Conservation (phyloP, 2,797 vertebrate genomes). For the Mormyrus proboscirostris region DNA sequence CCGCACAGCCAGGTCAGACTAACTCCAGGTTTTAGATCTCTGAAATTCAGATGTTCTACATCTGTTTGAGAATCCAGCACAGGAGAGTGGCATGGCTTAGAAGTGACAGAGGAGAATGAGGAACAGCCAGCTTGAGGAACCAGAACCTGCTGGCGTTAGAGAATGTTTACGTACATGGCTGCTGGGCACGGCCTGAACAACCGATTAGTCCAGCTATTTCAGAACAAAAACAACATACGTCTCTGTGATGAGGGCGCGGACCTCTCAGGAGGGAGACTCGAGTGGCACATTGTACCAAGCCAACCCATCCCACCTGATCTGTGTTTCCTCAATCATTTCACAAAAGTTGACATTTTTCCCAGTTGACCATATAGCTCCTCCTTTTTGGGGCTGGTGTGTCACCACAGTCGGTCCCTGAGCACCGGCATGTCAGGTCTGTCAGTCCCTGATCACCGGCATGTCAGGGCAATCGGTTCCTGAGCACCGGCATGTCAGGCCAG, state of each 20-base stretch:
- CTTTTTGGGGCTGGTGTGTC: neutral
- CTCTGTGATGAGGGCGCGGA: neutral
- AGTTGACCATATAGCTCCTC: neutral
- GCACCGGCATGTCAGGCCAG: neutral
- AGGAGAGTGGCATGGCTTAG: neutral
- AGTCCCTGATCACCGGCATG: neutral
- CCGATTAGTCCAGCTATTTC: neutral
- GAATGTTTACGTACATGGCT: neutral
- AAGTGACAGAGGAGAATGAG: neutral
- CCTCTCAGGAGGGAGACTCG: neutral
- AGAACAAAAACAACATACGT: neutral
- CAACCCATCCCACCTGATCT: neutral
- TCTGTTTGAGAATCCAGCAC: constrained; percentile 9
- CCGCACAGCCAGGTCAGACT: neutral
- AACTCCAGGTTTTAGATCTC: neutral
- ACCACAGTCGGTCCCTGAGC: neutral
- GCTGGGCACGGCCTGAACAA: neutral
- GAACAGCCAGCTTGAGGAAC: neutral
- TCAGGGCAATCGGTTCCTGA: neutral
- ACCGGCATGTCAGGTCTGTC: neutral
- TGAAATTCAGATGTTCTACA: neutral
- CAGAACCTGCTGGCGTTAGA: neutral
- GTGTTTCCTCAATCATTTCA: neutral
- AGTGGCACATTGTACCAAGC: neutral
- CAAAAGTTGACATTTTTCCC: neutral